Evolutionary conservation across 2,797 vertebrate genomes (phyloP).

Genomic region (Centropyge bicolor): DNA sequence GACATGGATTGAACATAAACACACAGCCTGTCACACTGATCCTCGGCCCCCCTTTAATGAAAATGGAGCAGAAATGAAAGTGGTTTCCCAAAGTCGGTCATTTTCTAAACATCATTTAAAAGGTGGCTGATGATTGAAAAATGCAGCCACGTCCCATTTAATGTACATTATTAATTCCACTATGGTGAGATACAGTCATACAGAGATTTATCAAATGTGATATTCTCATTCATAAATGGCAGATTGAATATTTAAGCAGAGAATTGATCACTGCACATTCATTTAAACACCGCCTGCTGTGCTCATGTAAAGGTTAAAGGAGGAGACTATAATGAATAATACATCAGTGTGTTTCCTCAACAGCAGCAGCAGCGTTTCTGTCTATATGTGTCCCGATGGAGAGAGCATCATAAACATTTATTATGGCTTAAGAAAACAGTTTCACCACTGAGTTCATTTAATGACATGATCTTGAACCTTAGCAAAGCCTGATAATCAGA

Average conservation of each 20-base stretch:
- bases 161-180: background rate
- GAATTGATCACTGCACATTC: conserved; percentile 9
- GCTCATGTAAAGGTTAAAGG: conserved; percentile 50
- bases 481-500: background rate
- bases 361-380: conserved; percentile 22
- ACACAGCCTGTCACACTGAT: conserved; percentile 29
- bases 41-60: conserved; percentile 43
- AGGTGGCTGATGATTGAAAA: conserved; percentile 17
- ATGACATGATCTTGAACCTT: background rate
- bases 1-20: conserved; percentile 19
- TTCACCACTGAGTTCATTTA: background rate
- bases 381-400: too few species aligned
- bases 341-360: conserved; percentile 21
- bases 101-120: conserved; percentile 14
- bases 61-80: conserved; percentile 58
- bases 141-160: background rate
- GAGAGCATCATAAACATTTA: background rate
- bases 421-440: background rate
- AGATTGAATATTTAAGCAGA: conserved; percentile 20
- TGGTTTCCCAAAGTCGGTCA: conserved; percentile 35
- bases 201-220: background rate
- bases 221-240: conserved; percentile 2
- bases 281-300: conserved; percentile 9
- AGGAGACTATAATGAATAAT: conserved; percentile 38
- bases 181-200: background rate